phyloP scores from a whole-genome alignment of 92 coral and sea anemone species.

The Paramuricea clavata region DNA sequence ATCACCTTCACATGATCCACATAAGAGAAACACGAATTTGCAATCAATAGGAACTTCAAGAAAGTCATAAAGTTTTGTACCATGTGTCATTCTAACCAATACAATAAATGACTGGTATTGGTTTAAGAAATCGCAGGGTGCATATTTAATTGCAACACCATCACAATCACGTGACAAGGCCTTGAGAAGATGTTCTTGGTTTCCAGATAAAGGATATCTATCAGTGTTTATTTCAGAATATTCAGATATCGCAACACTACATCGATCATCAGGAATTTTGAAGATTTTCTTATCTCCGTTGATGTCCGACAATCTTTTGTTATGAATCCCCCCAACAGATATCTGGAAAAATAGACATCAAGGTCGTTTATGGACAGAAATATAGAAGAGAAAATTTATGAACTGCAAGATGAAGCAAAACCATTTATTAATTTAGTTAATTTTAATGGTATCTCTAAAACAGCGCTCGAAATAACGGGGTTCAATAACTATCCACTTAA shows the following conservation, averaged over 20 bases:
- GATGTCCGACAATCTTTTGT: not conserved
- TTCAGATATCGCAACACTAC: constrained; percentile 14
- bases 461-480: not conserved
- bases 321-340: constrained; percentile 14
- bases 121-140: constrained; percentile 13
- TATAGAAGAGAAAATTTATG: not conserved
- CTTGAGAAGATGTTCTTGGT: constrained; percentile 34
- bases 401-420: too few species aligned
- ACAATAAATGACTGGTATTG: constrained; percentile 29
- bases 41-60: constrained; percentile 43
- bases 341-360: not conserved
- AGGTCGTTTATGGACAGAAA: not conserved
- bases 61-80: constrained; percentile 15
- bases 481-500: too few species aligned
- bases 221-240: constrained; percentile 17
- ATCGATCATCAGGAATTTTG: not conserved
- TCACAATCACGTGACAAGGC: constrained; percentile 39
- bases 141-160: constrained; percentile 43
- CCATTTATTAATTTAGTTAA: too few species aligned
- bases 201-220: constrained; percentile 24
- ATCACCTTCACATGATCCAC: constrained; percentile 14
- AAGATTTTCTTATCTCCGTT: not conserved
- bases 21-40: constrained; percentile 33
- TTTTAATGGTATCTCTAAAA: not conserved
- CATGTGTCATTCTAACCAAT: constrained; percentile 14